phyloP scores from a whole-genome alignment of 1,140 invertebrate genomes.

The Physella acuta region DNA sequence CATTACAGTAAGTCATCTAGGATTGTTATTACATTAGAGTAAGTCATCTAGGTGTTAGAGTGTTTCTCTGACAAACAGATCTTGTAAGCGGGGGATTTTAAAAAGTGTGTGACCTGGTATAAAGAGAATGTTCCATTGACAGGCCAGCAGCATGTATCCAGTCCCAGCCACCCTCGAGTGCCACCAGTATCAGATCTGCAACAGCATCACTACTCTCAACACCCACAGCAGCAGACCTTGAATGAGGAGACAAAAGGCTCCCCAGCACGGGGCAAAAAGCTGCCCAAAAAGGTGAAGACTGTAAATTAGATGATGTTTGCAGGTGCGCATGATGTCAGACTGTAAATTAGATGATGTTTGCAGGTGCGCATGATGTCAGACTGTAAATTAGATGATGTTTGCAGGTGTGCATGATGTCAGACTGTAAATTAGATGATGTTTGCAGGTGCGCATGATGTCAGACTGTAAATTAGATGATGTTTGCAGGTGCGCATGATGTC shows the following conservation, averaged over 20 bases:
- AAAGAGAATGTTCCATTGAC: not conserved
- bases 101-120: no score
- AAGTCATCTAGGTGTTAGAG: no score
- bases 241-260: conserved; percentile 21
- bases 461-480: no score
- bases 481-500: conserved; percentile 18
- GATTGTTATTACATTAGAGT: no score
- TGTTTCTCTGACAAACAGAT: no score
- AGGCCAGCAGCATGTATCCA: not conserved
- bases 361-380: conserved; percentile 16
- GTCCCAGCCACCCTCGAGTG: conserved; percentile 2
- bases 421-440: no score
- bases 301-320: no score
- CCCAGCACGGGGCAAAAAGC: conserved; percentile 4
- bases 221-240: conserved; percentile 17
- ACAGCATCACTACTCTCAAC: conserved; percentile 1
- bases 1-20: no score
- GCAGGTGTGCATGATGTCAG: no score
- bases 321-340: conserved; percentile 16
- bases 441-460: conserved; percentile 16
- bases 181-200: conserved; percentile 15
- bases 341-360: no score
- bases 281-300: not conserved
- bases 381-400: no score
- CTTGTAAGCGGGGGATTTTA: no score